phyloP scores from a whole-genome alignment of 1,140 invertebrate genomes.

The Tetramorium simillimum region DNA sequence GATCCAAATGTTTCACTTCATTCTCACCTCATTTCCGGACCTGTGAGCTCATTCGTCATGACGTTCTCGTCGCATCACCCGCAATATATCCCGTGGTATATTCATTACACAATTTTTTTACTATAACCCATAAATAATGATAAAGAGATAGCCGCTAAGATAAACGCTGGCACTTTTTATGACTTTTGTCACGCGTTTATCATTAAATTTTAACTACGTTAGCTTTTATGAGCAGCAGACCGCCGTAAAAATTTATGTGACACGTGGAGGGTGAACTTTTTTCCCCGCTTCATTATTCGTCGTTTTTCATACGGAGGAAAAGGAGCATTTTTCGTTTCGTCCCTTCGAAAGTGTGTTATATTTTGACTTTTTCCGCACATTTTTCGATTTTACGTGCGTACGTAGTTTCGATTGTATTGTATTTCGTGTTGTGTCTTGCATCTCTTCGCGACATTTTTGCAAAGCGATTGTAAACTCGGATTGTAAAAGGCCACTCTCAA shows the following conservation, averaged over 20 bases:
- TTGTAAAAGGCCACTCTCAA: neutral
- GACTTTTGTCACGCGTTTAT: constrained; percentile 47
- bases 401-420: neutral
- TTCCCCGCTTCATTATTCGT: neutral
- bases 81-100: neutral
- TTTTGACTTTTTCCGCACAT: neutral
- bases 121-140: constrained; percentile 33
- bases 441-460: neutral
- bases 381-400: neutral
- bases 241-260: constrained; percentile 27
- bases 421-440: neutral
- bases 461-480: neutral
- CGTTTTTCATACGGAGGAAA: neutral
- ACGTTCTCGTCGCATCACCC: constrained; percentile 14
- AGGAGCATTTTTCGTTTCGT: neutral
- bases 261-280: neutral
- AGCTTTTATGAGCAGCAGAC: constrained; percentile 29
- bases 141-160: constrained; percentile 14
- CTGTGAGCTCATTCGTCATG: neutral
- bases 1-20: neutral
- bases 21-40: neutral
- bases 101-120: constrained; percentile 14
- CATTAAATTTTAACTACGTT: constrained; percentile 50
- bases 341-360: neutral
- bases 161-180: constrained; percentile 36